Base-by-base conservation (phyloP, 2,797 vertebrate genomes). In the Danionella dracula region DNA sequence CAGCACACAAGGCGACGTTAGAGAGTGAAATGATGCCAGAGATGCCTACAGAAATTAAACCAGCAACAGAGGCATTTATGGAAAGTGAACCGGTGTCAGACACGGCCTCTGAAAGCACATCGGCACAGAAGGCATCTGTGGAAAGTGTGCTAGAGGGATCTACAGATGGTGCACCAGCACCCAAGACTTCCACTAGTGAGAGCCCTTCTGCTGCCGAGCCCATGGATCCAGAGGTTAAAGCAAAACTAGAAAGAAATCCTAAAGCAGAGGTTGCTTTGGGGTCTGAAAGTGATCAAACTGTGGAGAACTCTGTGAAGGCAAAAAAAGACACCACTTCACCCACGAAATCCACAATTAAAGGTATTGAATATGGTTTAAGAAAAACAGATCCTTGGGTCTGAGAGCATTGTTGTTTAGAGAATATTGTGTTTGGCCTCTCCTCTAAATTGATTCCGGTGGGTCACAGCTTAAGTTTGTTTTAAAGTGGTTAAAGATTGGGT, bases 341-440 rank as follows among this genome's bases (percentile, higher is more conserved):
- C 9, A 44, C 41, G 19, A 57, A 17, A 59, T 31, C 42, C 15
- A 17, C 32, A 38, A 10, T 59, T 35, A 74, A 68, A 68, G 74
- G 77, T 74, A 49, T 45, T 35, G 1, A 31, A 27, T n/a, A 27
- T 20, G 1, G 12, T 8, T n/a, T 10, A 19, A 45, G 42, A 16
- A 17, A 45, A 9, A 21, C 42, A 8, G 6, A 6, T 27, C 6
- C 6, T 27, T 3, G 6, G 23, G 23, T 27, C 23, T 27, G 23
- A 3, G 23, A 6, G 23, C 6, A 27, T 27, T 6, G 6, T n/a
- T 3, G 6, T 27, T 27, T 3, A 27, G 3, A 27, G 23, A 3
- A 27, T 27, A 6, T 6, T 3, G 6, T 27, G 23, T 27, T 27
- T 27, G 23, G 6, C 23, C n/a, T n/a, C n/a, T n/a, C n/a, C n/a